Conservation (phyloP, 2,113 vertebrate genomes). For the Tautogolabrus adspersus region DNA sequence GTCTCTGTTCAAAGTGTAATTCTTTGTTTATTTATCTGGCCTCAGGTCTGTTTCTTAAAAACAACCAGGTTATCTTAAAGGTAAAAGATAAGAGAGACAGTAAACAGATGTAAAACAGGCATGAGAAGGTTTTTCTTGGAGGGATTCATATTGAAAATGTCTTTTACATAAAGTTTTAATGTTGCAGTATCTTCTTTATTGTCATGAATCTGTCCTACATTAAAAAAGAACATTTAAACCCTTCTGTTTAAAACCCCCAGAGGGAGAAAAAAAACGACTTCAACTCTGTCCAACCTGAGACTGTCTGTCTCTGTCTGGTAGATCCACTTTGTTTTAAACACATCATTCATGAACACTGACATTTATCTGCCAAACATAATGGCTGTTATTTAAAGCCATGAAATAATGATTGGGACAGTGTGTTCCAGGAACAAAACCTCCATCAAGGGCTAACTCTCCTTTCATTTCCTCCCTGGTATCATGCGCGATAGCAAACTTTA, state of each 20-base stretch:
- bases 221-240: not conserved
- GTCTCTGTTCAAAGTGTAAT: not conserved
- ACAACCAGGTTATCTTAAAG: not conserved
- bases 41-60: not conserved
- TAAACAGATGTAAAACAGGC: not conserved
- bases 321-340: conserved; percentile 14
- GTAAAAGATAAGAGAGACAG: not conserved
- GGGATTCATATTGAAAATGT: not conserved
- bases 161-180: not conserved
- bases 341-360: conserved; percentile 5
- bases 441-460: not conserved
- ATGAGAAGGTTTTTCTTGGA: not conserved
- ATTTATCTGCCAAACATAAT: conserved; percentile 3
- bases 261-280: not conserved
- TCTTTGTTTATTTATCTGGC: conserved; percentile 17
- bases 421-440: conserved; percentile 8
- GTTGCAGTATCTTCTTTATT: not conserved
- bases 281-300: not conserved
- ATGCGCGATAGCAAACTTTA: not conserved
- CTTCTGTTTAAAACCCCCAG: not conserved
- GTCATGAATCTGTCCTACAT: not conserved
- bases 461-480: not conserved
- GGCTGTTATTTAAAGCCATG: not conserved
- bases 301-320: not conserved
- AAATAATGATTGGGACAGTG: not conserved